Evolutionary conservation across 2,113 vertebrate species (phyloP).

Genomic region (Ivindomyrus marchei): DNA sequence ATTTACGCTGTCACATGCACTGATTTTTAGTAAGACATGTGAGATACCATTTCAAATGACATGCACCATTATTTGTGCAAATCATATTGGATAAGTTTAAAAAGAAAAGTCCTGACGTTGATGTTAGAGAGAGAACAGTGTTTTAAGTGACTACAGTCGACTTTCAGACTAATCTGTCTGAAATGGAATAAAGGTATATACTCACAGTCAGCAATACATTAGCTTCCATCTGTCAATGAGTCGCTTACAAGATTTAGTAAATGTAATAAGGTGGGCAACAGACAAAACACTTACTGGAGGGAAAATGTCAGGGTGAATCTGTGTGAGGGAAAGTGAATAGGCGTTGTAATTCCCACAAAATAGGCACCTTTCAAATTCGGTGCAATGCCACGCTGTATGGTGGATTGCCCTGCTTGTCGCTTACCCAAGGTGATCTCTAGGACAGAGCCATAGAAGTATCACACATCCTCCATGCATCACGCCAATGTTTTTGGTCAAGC

Average conservation of each 20-base stretch:
- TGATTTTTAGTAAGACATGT: not conserved
- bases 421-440: not conserved
- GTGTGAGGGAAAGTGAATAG: not conserved
- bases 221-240: not conserved
- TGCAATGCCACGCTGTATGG: not conserved
- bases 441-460: not conserved
- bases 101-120: not conserved
- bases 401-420: too few relatives aligned
- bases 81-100: not conserved
- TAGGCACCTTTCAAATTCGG: not conserved
- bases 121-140: not conserved
- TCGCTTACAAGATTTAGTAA: not conserved
- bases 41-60: not conserved
- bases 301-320: not conserved
- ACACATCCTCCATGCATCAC: not conserved
- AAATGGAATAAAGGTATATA: not conserved
- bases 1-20: not conserved
- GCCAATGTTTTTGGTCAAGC: not conserved
- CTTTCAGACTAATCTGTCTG: not conserved
- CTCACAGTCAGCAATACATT: not conserved
- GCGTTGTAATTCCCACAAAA: not conserved
- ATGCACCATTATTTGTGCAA: not conserved
- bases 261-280: not conserved
- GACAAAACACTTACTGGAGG: not conserved
- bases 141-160: not conserved